These are phyloP conservation scores for Ceratoteleas bidentatus DNA, from an alignment of 1,140 invertebrate species.

Conservation along the genomic window DNA sequence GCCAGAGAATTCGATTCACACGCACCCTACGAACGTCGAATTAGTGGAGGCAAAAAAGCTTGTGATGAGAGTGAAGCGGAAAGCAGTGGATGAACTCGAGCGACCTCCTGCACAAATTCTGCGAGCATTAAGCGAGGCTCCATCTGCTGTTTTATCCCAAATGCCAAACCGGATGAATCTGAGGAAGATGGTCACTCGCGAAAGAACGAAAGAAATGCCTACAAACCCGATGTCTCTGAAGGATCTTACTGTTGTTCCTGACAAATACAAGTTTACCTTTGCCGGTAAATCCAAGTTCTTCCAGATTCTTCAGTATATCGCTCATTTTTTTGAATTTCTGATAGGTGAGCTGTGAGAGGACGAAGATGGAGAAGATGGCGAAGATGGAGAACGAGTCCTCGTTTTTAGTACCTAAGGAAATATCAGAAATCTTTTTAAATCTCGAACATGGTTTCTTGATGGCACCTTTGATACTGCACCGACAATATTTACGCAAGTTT, in stretches of 20 bases:
- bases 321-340: not conserved
- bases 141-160: conserved; percentile 6
- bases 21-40: too few species aligned
- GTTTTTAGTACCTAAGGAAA: not conserved
- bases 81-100: too few species aligned
- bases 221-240: conserved; percentile 1
- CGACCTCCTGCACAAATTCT: too few species aligned
- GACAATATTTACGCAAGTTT: not conserved
- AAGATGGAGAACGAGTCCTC: not conserved
- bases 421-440: conserved; percentile 13
- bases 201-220: conserved; percentile 3
- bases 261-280: conserved; percentile 13
- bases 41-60: too few species aligned
- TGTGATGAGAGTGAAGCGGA: too few species aligned
- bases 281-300: not conserved
- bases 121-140: not conserved
- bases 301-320: not conserved
- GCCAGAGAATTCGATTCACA: too few species aligned
- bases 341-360: too few species aligned
- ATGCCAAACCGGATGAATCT: conserved; percentile 8
- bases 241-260: conserved; percentile 3
- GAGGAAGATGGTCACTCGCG: not conserved
- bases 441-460: not conserved
- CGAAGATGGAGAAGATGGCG: not conserved
- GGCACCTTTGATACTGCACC: not conserved